Evolutionary conservation across 1,140 invertebrate species (phyloP), one percentile per base, ranked within the genome.

Genomic region (Ips typographus): DNA sequence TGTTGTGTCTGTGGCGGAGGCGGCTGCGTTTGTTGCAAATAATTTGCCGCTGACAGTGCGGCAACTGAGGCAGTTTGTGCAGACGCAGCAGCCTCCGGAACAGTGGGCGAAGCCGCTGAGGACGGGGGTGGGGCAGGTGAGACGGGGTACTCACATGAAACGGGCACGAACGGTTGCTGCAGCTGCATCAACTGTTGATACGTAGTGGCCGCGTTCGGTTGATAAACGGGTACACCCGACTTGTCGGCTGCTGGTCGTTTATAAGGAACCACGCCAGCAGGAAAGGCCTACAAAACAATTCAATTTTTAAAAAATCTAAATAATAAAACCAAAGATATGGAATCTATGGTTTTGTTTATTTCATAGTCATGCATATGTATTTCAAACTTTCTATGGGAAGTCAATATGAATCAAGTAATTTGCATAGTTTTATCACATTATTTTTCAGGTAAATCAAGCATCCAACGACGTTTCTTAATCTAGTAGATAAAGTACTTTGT

Each of bases 141-240:
- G 84, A 85, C 86, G 83, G 87, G 87, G 88, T 92, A 93, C 91
- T 93, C 90, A 93, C 91, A 93, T 92, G 91, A 93, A 84, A 93
- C 90, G 87, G 91, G 91, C 86, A 93, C 90, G 86, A 92, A 93
- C 78, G 93, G 93, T 88, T 96, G 94, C 85, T 94, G 92, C 74
- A 94, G 85, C 85, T 94, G 94, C 93, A 97, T 95, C 82, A 96
- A 87, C 84, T 94, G 94, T 83, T 97, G 94, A 85, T 96, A 96
- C 77, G 93, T 92, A 75, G 91, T 92, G 75, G 91, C 91, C 77
- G 90, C 90, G 79, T 87, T 88, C 76, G 94, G 94, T 83, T 96
- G 94, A 85, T 96, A 98, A 75, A 98, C 92, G 74, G 95, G 94
- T 81, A 97, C 88, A 75, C 94, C 95, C 79, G 93, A 94, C 84